Evolutionary conservation across 2,888 invertebrate genomes (phyloP), one percentile per base, ranked within the genome.

Genomic region (Philereme vetulata): DNA sequence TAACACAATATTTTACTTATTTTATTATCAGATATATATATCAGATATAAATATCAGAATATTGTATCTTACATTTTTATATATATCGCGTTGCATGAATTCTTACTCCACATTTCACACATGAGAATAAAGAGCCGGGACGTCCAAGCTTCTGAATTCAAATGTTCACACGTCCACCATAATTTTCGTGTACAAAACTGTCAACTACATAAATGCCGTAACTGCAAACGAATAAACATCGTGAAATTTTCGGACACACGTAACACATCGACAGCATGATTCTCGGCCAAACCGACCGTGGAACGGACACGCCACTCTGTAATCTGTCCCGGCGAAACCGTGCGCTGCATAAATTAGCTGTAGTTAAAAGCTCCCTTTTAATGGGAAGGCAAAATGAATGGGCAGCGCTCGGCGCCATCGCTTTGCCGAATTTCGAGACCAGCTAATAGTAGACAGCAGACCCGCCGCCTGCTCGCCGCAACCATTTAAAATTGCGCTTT

Each of bases 351-450:
- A 89, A 88, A 88, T 90, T 90, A 86, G 84, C 84, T 81, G 81
- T 84, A 88, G 89, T 90, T 90, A 90, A 88, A 90, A 88, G 87
- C 87, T 79, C 81, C 85, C 84, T 85, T 88, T 88, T 88, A 90
- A 88, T 89, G 86, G 86, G 77, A 81, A 82, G 81, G 72, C 81
- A 77, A 90, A 90, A 90, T 90, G 86, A 90, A 89, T 87, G 87
- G 88, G 80, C 82, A 78, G 73, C 71, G 76, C 73, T 68, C 74
- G 73, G 67, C 71, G 71, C 69, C 68, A 69, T 71, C 68, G 76
- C 74, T 72, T 75, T 72, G 67, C 76, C 70, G 69, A 78, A 80
- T 76, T 75, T 76, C 62, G 62, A 38, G 38, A 38, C 53, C 61
- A 38, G 74, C 78, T 81, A 82, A 82, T 81, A 82, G 81, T 72